Conservation (phyloP, 2,797 vertebrate genomes). For the Squalus acanthias region DNA sequence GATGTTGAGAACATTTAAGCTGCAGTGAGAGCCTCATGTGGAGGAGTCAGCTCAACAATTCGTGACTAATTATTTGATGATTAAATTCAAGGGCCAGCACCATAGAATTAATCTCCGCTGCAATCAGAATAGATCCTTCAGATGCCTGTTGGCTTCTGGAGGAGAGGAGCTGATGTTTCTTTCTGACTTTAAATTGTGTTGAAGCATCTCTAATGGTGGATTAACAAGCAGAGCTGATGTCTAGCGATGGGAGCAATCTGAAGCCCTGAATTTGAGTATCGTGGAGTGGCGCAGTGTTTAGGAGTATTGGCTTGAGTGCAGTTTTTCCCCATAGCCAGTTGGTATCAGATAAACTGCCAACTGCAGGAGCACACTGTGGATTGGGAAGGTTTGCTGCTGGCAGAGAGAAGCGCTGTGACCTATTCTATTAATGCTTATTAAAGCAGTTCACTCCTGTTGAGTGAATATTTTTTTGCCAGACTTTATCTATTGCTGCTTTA, state of each 20-base stretch:
- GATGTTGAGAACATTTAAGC: not conserved
- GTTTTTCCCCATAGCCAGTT: no score
- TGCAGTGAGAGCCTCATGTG: not conserved
- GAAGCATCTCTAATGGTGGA: not conserved
- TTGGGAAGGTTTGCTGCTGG: no score
- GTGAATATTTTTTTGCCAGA: no score
- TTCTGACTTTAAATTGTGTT: not conserved
- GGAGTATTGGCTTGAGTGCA: no score
- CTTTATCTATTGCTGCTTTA: no score
- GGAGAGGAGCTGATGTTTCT: not conserved
- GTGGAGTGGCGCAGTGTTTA: no score
- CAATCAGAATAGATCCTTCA: not conserved
- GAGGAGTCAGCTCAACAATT: not conserved
- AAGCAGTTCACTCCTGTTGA: no score
- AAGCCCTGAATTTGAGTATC: not conserved
- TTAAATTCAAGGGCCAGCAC: not conserved
- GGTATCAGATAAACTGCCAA: no score
- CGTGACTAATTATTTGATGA: not conserved
- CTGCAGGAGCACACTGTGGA: no score
- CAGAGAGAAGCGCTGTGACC: no score
- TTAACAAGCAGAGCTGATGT: not conserved
- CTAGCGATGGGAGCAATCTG: not conserved
- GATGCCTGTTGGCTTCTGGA: not conserved
- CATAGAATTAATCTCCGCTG: not conserved
- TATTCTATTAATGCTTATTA: no score